Evolutionary conservation across 2,888 invertebrate species (phyloP).

Genomic region (Hecatera dysodea): DNA sequence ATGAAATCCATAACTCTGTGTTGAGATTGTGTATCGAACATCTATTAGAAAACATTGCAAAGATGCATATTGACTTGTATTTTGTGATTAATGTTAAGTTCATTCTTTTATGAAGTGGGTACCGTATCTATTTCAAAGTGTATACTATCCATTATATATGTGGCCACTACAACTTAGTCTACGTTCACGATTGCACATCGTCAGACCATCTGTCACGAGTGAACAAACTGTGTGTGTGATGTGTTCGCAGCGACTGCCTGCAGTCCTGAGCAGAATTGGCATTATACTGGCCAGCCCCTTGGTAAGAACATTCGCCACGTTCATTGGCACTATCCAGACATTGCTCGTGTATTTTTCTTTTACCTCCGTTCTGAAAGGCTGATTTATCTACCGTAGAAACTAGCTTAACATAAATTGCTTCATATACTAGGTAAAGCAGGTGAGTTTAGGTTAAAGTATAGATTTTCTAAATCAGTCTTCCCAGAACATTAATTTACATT

Average conservation of each 20-base stretch:
- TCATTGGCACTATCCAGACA: slow-evolving; percentile 87
- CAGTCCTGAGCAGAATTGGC: slow-evolving; percentile 98
- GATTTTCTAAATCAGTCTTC: slow-evolving; percentile 39
- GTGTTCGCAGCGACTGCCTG: slow-evolving; percentile 97
- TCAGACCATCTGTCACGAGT: slow-evolving; percentile 89
- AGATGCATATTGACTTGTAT: slow-evolving; percentile 70
- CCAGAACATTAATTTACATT: slow-evolving; percentile 15
- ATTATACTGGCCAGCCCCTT: slow-evolving; percentile 98
- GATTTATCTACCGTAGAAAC: slow-evolving; percentile 31
- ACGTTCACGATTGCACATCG: slow-evolving; percentile 86
- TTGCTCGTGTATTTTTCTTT: slow-evolving; percentile 84
- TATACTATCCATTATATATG: slow-evolving; percentile 53
- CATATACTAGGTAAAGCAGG: slow-evolving; percentile 30
- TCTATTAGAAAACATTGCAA: slow-evolving; percentile 88
- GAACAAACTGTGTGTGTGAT: slow-evolving; percentile 92
- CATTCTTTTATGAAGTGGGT: slow-evolving; percentile 38
- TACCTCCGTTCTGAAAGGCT: slow-evolving; percentile 51
- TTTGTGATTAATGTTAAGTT: slow-evolving; percentile 40
- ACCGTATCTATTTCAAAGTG: slow-evolving; percentile 54
- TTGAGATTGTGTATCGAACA: slow-evolving; percentile 42
- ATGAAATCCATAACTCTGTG: slow-evolving; percentile 59
- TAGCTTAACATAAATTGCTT: slow-evolving; percentile 12
- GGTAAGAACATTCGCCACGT: slow-evolving; percentile 93
- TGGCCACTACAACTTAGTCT: slow-evolving; percentile 89
- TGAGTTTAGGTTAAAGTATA: slow-evolving; percentile 34